Conservation (phyloP, 2,888 invertebrate species). For the Gastrophysa polygoni region DNA sequence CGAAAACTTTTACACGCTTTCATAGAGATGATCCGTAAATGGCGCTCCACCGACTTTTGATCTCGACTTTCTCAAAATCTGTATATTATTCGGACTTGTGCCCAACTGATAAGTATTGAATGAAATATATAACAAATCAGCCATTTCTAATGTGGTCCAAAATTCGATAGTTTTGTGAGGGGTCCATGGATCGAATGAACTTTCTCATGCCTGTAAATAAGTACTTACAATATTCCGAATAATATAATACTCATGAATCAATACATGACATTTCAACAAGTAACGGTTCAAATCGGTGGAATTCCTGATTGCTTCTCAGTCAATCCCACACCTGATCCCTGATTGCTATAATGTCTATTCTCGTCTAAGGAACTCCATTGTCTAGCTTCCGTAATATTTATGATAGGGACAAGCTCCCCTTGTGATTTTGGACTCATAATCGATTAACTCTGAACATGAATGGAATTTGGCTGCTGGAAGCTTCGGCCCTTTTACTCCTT, state of each 20-base stretch:
- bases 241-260: background rate
- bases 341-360: background rate
- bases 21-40: too few species aligned
- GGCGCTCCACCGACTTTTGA: too few species aligned
- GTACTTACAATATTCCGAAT: background rate
- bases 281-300: background rate
- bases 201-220: background rate
- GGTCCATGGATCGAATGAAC: too few species aligned
- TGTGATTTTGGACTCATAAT: slow-evolving; percentile 8
- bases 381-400: background rate
- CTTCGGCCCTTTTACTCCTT: background rate
- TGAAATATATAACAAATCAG: too few species aligned
- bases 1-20: too few species aligned
- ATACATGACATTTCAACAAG: background rate
- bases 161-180: too few species aligned
- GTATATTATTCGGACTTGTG: too few species aligned
- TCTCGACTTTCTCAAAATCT: too few species aligned
- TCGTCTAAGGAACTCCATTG: background rate
- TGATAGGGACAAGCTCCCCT: background rate
- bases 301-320: background rate
- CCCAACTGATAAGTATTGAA: too few species aligned
- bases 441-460: slow-evolving; percentile 9
- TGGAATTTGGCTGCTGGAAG: slow-evolving; percentile 8
- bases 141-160: too few species aligned
- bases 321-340: background rate